Conservation (phyloP, 2,888 invertebrate genomes). For the Thera obeliscata region DNA sequence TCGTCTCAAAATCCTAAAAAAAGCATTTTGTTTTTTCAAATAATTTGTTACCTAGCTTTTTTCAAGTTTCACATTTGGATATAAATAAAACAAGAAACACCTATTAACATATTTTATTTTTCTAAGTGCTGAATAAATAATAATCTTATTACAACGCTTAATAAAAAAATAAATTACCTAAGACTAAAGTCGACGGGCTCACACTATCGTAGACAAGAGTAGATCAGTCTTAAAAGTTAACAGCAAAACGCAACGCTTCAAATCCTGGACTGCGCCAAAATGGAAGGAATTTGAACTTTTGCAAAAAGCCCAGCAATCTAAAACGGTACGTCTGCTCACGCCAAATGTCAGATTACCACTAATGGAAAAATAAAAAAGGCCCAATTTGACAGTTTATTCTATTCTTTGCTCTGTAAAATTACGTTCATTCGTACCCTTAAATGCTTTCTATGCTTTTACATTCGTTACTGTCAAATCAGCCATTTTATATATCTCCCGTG, state of each 20-base stretch:
- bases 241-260: slow-evolving; percentile 61
- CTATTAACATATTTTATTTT: slow-evolving; percentile 60
- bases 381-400: slow-evolving; percentile 35
- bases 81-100: slow-evolving; percentile 43
- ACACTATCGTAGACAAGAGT: slow-evolving; percentile 65
- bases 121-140: slow-evolving; percentile 80
- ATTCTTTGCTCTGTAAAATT: neutral
- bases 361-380: slow-evolving; percentile 25
- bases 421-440: slow-evolving; percentile 1
- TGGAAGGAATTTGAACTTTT: slow-evolving; percentile 49
- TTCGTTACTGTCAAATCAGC: slow-evolving; percentile 24
- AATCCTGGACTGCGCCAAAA: slow-evolving; percentile 55
- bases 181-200: slow-evolving; percentile 81
- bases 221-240: slow-evolving; percentile 70
- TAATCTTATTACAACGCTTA: slow-evolving; percentile 63
- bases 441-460: slow-evolving; percentile 3
- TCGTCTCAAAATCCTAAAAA: too few relatives aligned
- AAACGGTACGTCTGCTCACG: slow-evolving; percentile 69
- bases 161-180: slow-evolving; percentile 69
- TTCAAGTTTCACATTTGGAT: too few relatives aligned
- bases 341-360: slow-evolving; percentile 83
- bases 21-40: too few relatives aligned
- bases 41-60: too few relatives aligned
- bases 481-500: slow-evolving; percentile 36
- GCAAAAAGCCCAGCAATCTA: slow-evolving; percentile 61